A percentile compares a stretch with the other conserved stretches of the same genome.
These are phyloP conservation scores for Trypoxylon attenuatum DNA, from an alignment of 2,888 invertebrate genomes.

Conservation along the genomic window DNA sequence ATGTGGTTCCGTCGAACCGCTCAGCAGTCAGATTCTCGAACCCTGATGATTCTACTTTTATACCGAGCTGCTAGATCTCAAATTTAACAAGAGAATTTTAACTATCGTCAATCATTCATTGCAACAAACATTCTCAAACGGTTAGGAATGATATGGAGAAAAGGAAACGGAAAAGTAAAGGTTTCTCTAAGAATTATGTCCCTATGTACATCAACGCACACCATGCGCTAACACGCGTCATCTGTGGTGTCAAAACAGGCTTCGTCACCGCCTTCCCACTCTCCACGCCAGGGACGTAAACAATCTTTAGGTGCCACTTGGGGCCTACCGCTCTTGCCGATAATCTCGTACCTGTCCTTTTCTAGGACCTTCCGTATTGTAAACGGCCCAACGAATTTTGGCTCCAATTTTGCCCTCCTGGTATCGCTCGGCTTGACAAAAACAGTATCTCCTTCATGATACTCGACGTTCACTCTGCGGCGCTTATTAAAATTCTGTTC, in stretches of 20 bases:
- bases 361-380: background rate
- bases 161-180: too few relatives aligned
- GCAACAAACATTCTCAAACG: too few relatives aligned
- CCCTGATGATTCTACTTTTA: too few relatives aligned
- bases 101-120: too few relatives aligned
- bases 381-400: conserved; percentile 3
- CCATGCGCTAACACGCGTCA: conserved; percentile 14
- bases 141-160: too few relatives aligned
- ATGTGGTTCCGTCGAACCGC: too few relatives aligned
- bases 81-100: too few relatives aligned
- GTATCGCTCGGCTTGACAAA: background rate
- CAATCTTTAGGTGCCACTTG: background rate
- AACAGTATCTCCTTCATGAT: conserved; percentile 3
- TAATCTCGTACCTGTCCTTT: background rate
- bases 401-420: background rate
- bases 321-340: background rate
- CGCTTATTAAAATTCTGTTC: background rate
- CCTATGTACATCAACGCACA: too few relatives aligned
- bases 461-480: background rate
- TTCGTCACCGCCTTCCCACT: background rate
- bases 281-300: background rate
- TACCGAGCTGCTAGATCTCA: too few relatives aligned
- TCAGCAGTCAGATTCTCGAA: too few relatives aligned
- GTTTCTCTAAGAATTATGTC: too few relatives aligned
- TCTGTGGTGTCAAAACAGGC: background rate